Evolutionary conservation across 1,140 invertebrate species (phyloP), one percentile per base, ranked within the genome.

Genomic region (Leptinotarsa undecemlineata): DNA sequence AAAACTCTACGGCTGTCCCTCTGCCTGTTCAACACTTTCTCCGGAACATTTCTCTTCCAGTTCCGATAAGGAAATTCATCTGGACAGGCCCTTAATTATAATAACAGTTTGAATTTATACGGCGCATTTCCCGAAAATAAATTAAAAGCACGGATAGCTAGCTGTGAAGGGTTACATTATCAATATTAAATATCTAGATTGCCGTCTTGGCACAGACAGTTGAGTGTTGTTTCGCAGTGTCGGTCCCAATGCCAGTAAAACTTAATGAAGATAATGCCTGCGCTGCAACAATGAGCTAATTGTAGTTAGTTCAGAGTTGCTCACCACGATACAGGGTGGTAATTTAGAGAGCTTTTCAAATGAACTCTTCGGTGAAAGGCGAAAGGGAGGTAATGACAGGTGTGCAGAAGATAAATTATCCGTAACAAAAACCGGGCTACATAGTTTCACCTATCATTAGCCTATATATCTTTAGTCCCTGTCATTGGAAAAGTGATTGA

Each of bases 251-350:
- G 74, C 77, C 75, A 81, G 81, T 80, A 81, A 82, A 82, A 82
- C 80, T 81, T 82, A 82, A 82, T 82, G 81, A 82, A 82, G 81
- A 82, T 82, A 82, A 82, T 82, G 80, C 80, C 76, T 69, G 77
- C 76, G 74, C 77, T 80, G 80, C 79, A 82, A 82, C 81, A 82
- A 81, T 82, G 81, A 82, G 80, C 81, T 80, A 82, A 82, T 82
- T 82, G 80, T 81, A 82, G 78, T 82, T 81, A 79, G 81, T 80
- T 81, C 76, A 66, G 63, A 48, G 47, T 57, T 67, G 19, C 64
- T 67, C 23, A 67, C 20, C 62, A 26, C 64, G 20, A 33, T 42
- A 67, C 64, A 33, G 26, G 15, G 51, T 57, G 51, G 6, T 57
- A 19, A 57, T 57, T 42, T 2, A 42, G 33, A 42, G 33, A 42